phyloP scores from a whole-genome alignment of 2,113 vertebrate species.

The Chloroceryle aenea region DNA sequence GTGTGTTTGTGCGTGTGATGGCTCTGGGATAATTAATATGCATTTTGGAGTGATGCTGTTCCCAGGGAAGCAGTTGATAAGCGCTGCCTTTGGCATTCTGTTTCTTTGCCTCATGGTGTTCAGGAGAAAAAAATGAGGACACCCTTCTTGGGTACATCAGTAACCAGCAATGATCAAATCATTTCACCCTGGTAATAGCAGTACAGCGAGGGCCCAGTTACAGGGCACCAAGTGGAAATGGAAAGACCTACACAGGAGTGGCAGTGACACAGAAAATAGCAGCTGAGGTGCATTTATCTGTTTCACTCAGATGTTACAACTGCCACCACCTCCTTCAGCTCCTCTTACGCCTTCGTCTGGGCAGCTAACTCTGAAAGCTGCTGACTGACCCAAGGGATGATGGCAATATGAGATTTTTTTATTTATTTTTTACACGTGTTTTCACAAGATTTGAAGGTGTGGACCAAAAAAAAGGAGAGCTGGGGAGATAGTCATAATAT shows the following conservation, averaged over 20 bases:
- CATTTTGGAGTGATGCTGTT: neutral
- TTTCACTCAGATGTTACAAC: neutral
- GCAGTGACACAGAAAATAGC: neutral
- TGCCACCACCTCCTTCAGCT: neutral
- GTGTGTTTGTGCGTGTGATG: neutral
- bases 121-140: neutral
- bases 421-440: too few relatives aligned
- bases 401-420: neutral
- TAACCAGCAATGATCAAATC: neutral
- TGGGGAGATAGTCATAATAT: neutral
- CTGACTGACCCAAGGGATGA: neutral
- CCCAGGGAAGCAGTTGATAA: neutral
- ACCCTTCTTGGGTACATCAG: neutral
- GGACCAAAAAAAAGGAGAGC: neutral
- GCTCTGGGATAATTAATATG: neutral
- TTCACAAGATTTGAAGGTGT: neutral
- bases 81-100: accelerated
- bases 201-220: neutral
- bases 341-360: neutral
- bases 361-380: neutral
- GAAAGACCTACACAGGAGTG: neutral
- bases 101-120: neutral
- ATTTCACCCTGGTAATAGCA: neutral
- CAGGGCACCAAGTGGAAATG: neutral
- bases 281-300: neutral